Evolutionary conservation across 2,888 invertebrate species (phyloP), one percentile per base, ranked within the genome.

Genomic region (Rotaria sp.): DNA sequence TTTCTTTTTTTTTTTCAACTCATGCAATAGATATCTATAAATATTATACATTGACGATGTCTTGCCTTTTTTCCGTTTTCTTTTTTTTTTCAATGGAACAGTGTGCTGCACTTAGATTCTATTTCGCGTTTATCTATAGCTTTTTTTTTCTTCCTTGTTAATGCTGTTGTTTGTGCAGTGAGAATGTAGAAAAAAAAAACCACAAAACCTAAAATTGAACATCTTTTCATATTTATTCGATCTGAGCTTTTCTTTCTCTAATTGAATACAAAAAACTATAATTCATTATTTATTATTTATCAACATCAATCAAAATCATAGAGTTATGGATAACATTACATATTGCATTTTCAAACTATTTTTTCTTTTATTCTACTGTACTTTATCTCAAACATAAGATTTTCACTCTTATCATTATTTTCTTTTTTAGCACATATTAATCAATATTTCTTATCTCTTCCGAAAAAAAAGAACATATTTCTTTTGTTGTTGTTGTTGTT

Each of bases 1-100:
- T 30, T 35, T 30, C 35, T 59, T 80, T 74, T 30, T 35, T 30
- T 18, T 59, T 45, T 80, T 38, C 75, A 80, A 13, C 67, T 35
- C 67, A 67, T 15, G 67, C 67, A 67, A 67, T 67, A 35, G 67
- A 67, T 67, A 35, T 67, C 67, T 67, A 67, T 67, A 67, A 13
- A 67, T 67, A 67, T 35, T 67, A 67, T 35, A 67, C 15, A 35
- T 13, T 67, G 35, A 35, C 35, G 35, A 67, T 30, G 67, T 67
- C 59, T 35, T 67, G 35, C 67, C 67, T 35, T 67, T 18, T 11
- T 67, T 67, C 13, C 67, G 7, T 30, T 59, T 26, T 30, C 10
- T 8, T 57, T 59, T 13, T 5, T 59, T 59, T 15, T 13, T 59
- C 35, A 67, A 30, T 35, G 15, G 67, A 67, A 67, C 67, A 67